These are phyloP conservation scores for Chionodraco myersi DNA, from an alignment of 2,113 vertebrate genomes.

Conservation along the genomic window DNA sequence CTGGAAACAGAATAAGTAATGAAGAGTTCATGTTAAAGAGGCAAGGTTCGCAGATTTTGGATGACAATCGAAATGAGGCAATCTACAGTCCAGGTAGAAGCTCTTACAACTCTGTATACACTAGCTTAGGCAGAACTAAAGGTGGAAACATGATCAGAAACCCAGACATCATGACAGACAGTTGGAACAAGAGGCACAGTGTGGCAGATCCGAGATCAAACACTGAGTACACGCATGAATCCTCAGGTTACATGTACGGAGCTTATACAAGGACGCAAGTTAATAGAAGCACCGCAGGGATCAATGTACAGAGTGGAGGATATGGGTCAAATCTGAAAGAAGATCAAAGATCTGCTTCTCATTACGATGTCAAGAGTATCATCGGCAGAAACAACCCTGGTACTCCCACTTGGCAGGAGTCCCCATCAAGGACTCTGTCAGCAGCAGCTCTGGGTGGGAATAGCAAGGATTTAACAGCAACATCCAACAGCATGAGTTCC, in stretches of 20 bases:
- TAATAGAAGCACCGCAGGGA: constrained; percentile 72
- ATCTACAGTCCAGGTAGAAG: constrained; percentile 70
- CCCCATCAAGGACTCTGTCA: constrained; percentile 85
- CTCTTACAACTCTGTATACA: constrained; percentile 78
- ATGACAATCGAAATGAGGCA: constrained; percentile 65
- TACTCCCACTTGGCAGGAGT: constrained; percentile 62
- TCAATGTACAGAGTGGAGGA: constrained; percentile 71
- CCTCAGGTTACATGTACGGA: constrained; percentile 84
- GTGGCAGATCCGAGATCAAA: constrained; percentile 88
- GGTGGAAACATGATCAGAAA: constrained; percentile 52
- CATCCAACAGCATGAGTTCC: constrained; percentile 81
- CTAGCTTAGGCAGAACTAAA: constrained; percentile 78
- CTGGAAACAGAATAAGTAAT: constrained; percentile 57
- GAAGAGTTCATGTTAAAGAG: constrained; percentile 73
- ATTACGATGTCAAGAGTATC: constrained; percentile 78
- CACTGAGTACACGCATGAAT: constrained; percentile 79
- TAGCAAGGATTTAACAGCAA: constrained; percentile 75
- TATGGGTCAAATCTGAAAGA: constrained; percentile 72
- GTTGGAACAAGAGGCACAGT: constrained; percentile 91
- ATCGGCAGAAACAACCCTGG: constrained; percentile 36
- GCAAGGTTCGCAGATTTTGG: constrained; percentile 77
- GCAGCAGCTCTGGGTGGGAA: constrained; percentile 81
- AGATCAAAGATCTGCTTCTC: constrained; percentile 81
- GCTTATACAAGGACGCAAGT: constrained; percentile 80
- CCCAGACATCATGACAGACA: constrained; percentile 74